Evolutionary conservation across 2,113 vertebrate genomes (phyloP), one percentile per base, ranked within the genome.

Genomic region (Megaceryle torquata): DNA sequence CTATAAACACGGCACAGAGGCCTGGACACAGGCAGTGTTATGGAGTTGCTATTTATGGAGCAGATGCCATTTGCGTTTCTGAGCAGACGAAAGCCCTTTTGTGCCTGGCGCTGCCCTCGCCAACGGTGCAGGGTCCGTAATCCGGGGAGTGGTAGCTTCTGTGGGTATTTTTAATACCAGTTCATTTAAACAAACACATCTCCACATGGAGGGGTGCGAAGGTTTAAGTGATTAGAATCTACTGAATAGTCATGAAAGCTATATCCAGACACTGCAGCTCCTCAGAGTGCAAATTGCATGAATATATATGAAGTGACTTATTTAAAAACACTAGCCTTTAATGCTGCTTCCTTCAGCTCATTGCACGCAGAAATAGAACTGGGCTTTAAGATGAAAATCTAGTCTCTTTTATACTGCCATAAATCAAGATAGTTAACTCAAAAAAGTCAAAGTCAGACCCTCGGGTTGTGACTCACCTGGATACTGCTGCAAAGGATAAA

Each of bases 181-280:
- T 78, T 88, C 61, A 6, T 85, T 91, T 75, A 82, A 75, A 86
- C 71, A 88, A 88, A 91, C 88, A 60, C 56, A 53, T 35, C 70
- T 43, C 76, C 90, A 69, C 90, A 85, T 20, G 90, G 67, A 88
- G 29, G 35, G 56, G 60, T 70, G 76, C 54, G 90, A 75, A 88
- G 20, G 51, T 91, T 88, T 43, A 75, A 93, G 33, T 79, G 90
- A 94, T 96, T 93, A 91, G 84, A 91, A 91, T 74, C 93, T 94
- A 63, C 84, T 94, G 91, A 85, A 91, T 94, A 94, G 84, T 96
- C 93, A 96, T 96, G 93, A 91, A 93, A 79, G 72, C 71, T 93
- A 88, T 79, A 88, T 88, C 69, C 75, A 92, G 89, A n/a, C 95
- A 63, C 69, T 70, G 89, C 81, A 70, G 67, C 85, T 95, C 82